Evolutionary conservation across 2,113 vertebrate genomes (phyloP).

Genomic region (Gnathonemus echidnorhynchus): DNA sequence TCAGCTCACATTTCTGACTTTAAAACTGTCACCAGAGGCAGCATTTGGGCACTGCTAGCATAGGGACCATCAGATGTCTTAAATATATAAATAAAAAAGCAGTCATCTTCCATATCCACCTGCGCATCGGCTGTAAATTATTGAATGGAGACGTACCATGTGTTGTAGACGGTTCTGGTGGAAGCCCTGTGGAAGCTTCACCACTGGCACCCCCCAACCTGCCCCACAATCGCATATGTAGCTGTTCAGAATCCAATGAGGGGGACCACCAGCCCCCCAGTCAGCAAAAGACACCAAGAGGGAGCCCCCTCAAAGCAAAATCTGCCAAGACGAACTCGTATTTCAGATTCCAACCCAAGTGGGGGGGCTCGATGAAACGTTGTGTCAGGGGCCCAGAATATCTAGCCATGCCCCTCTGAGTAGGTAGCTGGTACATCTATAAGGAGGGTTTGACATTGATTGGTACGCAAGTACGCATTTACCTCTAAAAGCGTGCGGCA

Average conservation of each 20-base stretch:
- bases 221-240: not conserved
- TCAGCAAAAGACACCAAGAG: not conserved
- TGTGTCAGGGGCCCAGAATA: not conserved
- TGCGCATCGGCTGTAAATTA: not conserved
- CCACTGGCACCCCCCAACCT: not conserved
- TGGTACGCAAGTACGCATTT: too few species aligned
- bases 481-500: too few species aligned
- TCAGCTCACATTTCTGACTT: not conserved
- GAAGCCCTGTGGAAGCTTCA: not conserved
- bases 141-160: not conserved
- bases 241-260: not conserved
- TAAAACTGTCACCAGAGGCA: not conserved
- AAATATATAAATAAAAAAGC: not conserved
- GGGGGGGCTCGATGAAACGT: not conserved
- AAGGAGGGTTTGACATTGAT: not conserved
- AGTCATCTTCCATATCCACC: not conserved
- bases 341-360: not conserved
- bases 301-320: too few species aligned
- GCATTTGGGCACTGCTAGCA: not conserved
- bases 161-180: not conserved
- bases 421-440: not conserved
- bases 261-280: too few species aligned
- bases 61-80: not conserved
- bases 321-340: not conserved
- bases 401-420: not conserved